phyloP scores from a whole-genome alignment of 1,140 invertebrate species.

The Drosophila melanogaster region Release_6_plus_ISO1_MT NT_037436.4:10006501-10007000 shows the following conservation, averaged over 20 bases:
- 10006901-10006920: constrained; percentile 78
- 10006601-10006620: constrained; percentile 46
- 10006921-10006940: constrained; percentile 83
- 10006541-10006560: constrained; percentile 83
- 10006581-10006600: constrained; percentile 76
- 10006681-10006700: constrained; percentile 80
- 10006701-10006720: constrained; percentile 76
- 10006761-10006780: constrained; percentile 69
- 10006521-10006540: constrained; percentile 54
- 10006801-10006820: neutral
- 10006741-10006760: constrained; percentile 54
- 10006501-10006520: constrained; percentile 20
- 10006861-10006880: no score
- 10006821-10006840: constrained; percentile 2
- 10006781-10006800: constrained; percentile 74
- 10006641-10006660: constrained; percentile 80
- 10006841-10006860: neutral
- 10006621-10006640: constrained; percentile 5
- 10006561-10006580: constrained; percentile 79
- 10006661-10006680: constrained; percentile 83
- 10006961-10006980: constrained; percentile 64
- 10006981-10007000: constrained; percentile 10
- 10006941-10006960: constrained; percentile 80
- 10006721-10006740: constrained; percentile 70
- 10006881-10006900: constrained; percentile 6